Conservation (phyloP, 2,797 vertebrate species). For the Urophycis tenuis region DNA sequence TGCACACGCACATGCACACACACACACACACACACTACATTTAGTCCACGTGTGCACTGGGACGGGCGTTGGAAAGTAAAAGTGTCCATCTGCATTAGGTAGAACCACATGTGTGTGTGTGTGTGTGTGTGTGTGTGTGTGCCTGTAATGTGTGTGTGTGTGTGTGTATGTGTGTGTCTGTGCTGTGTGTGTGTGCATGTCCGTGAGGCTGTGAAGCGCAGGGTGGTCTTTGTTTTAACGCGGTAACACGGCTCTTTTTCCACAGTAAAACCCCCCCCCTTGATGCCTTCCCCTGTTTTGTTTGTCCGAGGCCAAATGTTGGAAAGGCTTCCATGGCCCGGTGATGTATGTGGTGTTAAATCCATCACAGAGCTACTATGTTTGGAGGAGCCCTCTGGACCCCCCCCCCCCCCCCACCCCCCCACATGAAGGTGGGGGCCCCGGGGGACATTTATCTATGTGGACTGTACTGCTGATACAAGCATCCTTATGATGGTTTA, state of each 20-base stretch:
- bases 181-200: too few relatives aligned
- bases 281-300: constrained; percentile 8
- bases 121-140: constrained; percentile 21
- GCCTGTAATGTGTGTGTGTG: constrained; percentile 19
- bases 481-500: not conserved
- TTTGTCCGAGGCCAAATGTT: constrained; percentile 12
- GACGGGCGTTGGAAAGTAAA: constrained; percentile 5
- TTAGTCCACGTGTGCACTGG: not conserved
- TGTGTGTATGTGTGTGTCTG: constrained; percentile 19
- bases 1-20: not conserved
- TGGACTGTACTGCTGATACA: not conserved
- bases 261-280: constrained; percentile 54
- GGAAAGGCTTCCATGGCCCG: not conserved
- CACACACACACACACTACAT: not conserved
- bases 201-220: constrained; percentile 44
- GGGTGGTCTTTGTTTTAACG: constrained; percentile 58
- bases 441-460: not conserved
- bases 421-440: not conserved
- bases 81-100: constrained; percentile 14
- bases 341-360: not conserved
- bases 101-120: constrained; percentile 16
- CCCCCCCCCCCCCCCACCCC: not conserved
- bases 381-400: not conserved
- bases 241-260: constrained; percentile 51
- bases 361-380: not conserved